phyloP scores from a whole-genome alignment of 2,888 invertebrate species.

The Altica lythri region DNA sequence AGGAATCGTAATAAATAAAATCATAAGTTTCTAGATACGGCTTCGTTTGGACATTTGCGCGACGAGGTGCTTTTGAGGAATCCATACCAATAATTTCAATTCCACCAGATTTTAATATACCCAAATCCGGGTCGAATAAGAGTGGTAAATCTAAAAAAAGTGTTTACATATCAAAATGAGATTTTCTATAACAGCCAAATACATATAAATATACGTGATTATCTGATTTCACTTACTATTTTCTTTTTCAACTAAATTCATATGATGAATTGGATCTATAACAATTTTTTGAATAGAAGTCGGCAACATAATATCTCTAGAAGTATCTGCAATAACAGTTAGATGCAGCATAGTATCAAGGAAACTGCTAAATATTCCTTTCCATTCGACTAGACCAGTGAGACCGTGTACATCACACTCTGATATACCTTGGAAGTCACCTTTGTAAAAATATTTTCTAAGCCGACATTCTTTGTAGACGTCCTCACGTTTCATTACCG shows the following conservation, averaged over 20 bases:
- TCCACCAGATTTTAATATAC: conserved; percentile 60
- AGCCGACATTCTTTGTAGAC: conserved; percentile 59
- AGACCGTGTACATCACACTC: conserved; percentile 56
- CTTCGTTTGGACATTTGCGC: conserved; percentile 57
- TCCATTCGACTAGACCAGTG: conserved; percentile 59
- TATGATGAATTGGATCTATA: conserved; percentile 60
- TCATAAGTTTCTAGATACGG: conserved; percentile 62
- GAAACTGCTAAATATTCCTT: conserved; percentile 69
- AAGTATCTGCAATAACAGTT: conserved; percentile 59
- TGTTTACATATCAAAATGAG: neutral
- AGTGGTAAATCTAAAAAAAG: conserved; percentile 54
- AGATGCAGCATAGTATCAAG: conserved; percentile 73
- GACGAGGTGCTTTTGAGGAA: conserved; percentile 60
- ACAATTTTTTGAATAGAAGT: conserved; percentile 62
- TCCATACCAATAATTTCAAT: conserved; percentile 65
- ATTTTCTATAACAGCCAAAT: neutral
- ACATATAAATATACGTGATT: neutral
- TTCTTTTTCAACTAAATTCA: conserved; percentile 34
- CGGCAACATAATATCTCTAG: conserved; percentile 59
- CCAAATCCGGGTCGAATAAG: conserved; percentile 53
- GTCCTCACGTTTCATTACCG: conserved; percentile 30
- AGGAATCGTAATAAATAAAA: conserved; percentile 60
- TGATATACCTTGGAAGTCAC: conserved; percentile 59
- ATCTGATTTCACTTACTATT: conserved; percentile 13
- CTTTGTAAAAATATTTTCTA: conserved; percentile 62